A percentile compares a stretch with the other conserved stretches of the same genome.
Conservation (phyloP, 2,888 invertebrate species). For the Scaptomyza parva region DNA sequence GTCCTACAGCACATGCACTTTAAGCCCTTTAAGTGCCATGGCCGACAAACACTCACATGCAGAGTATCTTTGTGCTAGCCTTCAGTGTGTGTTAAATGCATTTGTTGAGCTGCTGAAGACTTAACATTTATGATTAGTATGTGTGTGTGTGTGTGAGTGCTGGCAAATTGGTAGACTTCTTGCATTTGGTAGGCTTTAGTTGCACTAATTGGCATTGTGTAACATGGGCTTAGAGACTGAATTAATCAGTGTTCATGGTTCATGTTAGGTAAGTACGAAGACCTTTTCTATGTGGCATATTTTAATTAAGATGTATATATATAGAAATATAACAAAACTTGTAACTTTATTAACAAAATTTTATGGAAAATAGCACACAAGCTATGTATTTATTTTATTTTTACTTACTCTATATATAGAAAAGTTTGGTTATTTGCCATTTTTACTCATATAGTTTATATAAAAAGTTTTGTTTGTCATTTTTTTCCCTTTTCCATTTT, state of each 20-base stretch:
- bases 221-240: constrained; percentile 7
- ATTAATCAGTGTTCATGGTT: constrained; percentile 44
- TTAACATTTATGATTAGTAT: constrained; percentile 65
- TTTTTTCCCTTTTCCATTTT: constrained; percentile 38
- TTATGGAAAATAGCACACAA: neutral
- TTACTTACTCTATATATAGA: neutral
- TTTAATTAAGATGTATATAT: neutral
- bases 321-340: neutral
- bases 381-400: constrained; percentile 5
- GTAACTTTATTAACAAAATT: neutral
- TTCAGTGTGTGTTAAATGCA: constrained; percentile 32
- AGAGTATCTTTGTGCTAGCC: constrained; percentile 13
- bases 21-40: constrained; percentile 63
- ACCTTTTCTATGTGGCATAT: neutral
- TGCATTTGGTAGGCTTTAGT: constrained; percentile 20
- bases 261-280: constrained; percentile 3
- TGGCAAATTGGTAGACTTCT: constrained; percentile 62
- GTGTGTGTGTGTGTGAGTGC: too few species aligned
- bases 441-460: constrained; percentile 39
- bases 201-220: constrained; percentile 50
- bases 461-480: constrained; percentile 61
- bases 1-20: constrained; percentile 41
- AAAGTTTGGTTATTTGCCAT: constrained; percentile 37
- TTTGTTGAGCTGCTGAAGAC: constrained; percentile 55
- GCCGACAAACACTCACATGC: constrained; percentile 14